A percentile compares a stretch with the other conserved stretches of the same genome.
These are phyloP conservation scores for Luffia ferchaultella DNA, from an alignment of 2,888 invertebrate species.

Conservation along the genomic window DNA sequence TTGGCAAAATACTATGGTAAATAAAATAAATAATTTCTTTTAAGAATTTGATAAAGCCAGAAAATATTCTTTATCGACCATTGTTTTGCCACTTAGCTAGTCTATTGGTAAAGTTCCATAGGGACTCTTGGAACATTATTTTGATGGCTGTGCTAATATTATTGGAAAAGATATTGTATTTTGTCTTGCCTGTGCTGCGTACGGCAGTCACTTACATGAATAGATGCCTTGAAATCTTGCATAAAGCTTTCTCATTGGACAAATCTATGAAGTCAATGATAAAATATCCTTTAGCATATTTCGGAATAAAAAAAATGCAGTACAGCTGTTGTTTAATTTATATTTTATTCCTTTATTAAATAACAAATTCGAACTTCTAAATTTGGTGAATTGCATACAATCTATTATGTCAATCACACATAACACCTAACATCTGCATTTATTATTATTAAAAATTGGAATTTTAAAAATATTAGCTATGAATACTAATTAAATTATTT, in stretches of 20 bases:
- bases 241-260: background rate
- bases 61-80: background rate
- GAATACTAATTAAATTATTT: constrained; percentile 23
- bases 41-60: background rate
- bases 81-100: background rate
- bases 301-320: constrained; percentile 3
- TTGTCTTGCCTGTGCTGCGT: background rate
- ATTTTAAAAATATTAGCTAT: background rate
- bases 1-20: background rate
- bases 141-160: background rate
- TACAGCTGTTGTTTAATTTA: constrained; percentile 1
- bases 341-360: too few species aligned
- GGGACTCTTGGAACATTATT: background rate
- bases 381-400: too few species aligned
- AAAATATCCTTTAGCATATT: background rate
- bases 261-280: background rate
- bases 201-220: background rate
- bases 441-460: background rate
- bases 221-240: background rate
- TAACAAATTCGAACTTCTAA: too few species aligned
- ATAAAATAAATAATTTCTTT: too few species aligned
- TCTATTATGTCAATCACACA: background rate
- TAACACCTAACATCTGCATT: background rate
- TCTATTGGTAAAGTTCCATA: background rate
- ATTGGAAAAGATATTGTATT: background rate